These are phyloP conservation scores for Sericinus montela DNA, from an alignment of 2,888 invertebrate species.

Conservation along the genomic window DNA sequence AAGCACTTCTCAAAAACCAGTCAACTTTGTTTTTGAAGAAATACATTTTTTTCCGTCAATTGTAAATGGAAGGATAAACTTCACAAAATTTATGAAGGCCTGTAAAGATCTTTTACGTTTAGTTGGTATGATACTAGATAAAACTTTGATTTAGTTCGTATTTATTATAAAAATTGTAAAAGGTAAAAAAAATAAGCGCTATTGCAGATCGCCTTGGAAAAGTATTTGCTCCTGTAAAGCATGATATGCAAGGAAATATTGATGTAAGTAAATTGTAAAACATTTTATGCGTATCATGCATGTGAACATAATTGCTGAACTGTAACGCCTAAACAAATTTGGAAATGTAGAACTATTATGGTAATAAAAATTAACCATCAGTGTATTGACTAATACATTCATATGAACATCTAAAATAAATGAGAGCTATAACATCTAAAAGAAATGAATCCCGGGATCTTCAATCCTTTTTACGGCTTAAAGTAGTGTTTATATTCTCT, in stretches of 20 bases:
- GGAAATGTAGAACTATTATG: too few relatives aligned
- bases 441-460: too few relatives aligned
- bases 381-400: too few relatives aligned
- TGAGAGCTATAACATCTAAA: too few relatives aligned
- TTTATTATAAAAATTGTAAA: not conserved
- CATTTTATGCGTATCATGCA: too few relatives aligned
- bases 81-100: slow-evolving; percentile 80
- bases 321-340: too few relatives aligned
- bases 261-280: slow-evolving; percentile 80
- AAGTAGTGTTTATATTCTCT: too few relatives aligned
- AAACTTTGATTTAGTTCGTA: not conserved
- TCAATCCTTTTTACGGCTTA: too few relatives aligned
- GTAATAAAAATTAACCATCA: too few relatives aligned
- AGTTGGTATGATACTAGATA: slow-evolving; percentile 77
- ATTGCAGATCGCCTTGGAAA: slow-evolving; percentile 86
- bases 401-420: too few relatives aligned
- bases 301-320: too few relatives aligned
- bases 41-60: slow-evolving; percentile 75
- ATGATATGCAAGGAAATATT: slow-evolving; percentile 88
- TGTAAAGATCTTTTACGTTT: slow-evolving; percentile 80
- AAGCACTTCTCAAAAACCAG: slow-evolving; percentile 19
- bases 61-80: slow-evolving; percentile 77
- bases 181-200: slow-evolving; percentile 17
- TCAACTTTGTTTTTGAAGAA: slow-evolving; percentile 34
- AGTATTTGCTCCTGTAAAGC: slow-evolving; percentile 85